Evolutionary conservation across 2,797 vertebrate genomes (phyloP).

Genomic region (Gila robusta): DNA sequence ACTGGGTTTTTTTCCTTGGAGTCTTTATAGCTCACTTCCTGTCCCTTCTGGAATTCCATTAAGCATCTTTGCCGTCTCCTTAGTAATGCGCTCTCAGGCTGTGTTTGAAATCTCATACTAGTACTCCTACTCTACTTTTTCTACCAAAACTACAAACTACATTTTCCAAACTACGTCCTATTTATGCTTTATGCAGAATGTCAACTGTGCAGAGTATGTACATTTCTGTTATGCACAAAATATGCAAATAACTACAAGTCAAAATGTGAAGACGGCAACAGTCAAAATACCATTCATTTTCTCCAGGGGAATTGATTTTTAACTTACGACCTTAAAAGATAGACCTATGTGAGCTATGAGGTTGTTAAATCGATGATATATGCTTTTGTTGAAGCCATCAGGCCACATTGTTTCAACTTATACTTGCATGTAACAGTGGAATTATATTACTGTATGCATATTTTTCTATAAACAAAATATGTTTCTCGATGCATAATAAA

Average conservation of each 20-base stretch:
- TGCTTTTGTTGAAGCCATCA: slow-evolving; percentile 1
- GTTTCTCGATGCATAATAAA: background rate
- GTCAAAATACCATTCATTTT: background rate
- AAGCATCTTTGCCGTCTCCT: background rate
- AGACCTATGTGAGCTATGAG: background rate
- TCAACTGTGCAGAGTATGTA: background rate
- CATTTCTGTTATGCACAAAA: background rate
- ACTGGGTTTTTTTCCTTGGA: background rate
- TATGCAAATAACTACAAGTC: background rate
- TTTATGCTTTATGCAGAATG: background rate
- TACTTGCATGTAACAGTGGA: background rate
- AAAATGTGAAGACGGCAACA: background rate
- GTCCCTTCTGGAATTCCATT: background rate
- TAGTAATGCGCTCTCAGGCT: background rate
- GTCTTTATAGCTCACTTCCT: background rate
- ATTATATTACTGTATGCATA: background rate
- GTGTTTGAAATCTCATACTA: background rate
- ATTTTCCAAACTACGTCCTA: background rate
- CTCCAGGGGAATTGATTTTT: background rate
- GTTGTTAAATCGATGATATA: background rate
- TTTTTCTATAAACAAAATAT: background rate
- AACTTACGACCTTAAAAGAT: background rate
- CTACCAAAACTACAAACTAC: background rate
- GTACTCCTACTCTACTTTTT: background rate
- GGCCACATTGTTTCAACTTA: background rate